Conservation (phyloP, 2,797 vertebrate species). For the Halcyon badia region DNA sequence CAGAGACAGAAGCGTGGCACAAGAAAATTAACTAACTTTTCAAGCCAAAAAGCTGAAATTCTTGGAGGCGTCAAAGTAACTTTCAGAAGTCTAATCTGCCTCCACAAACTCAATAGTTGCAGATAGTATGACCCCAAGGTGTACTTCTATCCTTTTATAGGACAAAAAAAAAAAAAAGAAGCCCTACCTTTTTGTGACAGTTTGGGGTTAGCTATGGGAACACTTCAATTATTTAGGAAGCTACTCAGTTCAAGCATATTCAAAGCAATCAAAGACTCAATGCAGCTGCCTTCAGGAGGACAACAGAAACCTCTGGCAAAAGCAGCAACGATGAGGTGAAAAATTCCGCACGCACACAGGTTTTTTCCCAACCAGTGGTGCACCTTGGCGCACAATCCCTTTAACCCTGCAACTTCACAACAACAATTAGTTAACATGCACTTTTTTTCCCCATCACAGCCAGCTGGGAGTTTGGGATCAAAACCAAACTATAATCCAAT, state of each 20-base stretch:
- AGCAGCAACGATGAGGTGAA: neutral
- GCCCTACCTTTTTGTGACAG: neutral
- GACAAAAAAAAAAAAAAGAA: neutral
- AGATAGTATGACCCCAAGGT: neutral
- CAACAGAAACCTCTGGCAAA: neutral
- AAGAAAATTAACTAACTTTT: neutral
- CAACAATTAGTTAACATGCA: neutral
- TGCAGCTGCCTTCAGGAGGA: neutral
- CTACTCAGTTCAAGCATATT: neutral
- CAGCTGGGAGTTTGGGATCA: neutral
- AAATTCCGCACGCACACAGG: neutral
- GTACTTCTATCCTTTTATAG: neutral
- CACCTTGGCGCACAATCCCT: neutral
- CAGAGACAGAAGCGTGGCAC: neutral
- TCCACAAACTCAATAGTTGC: neutral
- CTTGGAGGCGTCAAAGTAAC: conserved; percentile 12
- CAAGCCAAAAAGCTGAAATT: conserved; percentile 5
- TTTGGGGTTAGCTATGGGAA: neutral
- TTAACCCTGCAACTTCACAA: neutral
- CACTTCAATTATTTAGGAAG: neutral
- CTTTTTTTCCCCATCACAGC: neutral
- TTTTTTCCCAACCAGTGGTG: neutral
- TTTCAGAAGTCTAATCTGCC: neutral
- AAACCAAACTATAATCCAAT: neutral
- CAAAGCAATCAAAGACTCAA: neutral